A percentile compares a stretch with the other conserved stretches of the same genome.
Evolutionary conservation across 2,113 vertebrate species (phyloP).

Genomic region (Paratilapia polleni): DNA sequence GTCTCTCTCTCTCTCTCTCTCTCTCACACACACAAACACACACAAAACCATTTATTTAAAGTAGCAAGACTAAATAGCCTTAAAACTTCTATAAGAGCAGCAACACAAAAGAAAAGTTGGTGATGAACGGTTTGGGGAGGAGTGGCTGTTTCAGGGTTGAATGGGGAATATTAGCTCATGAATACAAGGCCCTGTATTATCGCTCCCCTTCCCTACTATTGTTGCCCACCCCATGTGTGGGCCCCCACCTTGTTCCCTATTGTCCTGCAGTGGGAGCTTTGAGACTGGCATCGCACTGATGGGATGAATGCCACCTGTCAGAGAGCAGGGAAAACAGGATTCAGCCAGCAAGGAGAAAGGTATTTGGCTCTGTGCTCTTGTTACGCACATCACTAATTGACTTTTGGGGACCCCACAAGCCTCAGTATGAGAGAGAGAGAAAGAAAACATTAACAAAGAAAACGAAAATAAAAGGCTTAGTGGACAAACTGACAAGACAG

Average conservation of each 20-base stretch:
- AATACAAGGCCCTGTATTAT: slow-evolving; percentile 87
- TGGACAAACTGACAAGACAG: neutral
- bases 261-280: slow-evolving; percentile 30
- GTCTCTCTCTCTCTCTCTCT: too few relatives aligned
- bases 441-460: neutral
- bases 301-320: slow-evolving; percentile 65
- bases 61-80: neutral
- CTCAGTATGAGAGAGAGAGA: neutral
- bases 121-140: slow-evolving; percentile 47
- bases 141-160: slow-evolving; percentile 62
- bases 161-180: slow-evolving; percentile 81
- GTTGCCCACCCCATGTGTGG: neutral
- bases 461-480: neutral
- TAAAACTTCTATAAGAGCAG: slow-evolving; percentile 73
- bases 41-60: neutral
- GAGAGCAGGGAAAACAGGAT: slow-evolving; percentile 3
- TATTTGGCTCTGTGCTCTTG: slow-evolving; percentile 20
- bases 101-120: slow-evolving; percentile 18
- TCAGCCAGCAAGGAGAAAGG: slow-evolving; percentile 31
- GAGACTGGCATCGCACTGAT: slow-evolving; percentile 3
- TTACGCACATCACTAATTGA: slow-evolving; percentile 46
- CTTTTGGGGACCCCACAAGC: slow-evolving; percentile 21
- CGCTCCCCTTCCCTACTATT: neutral
- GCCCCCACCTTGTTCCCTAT: slow-evolving; percentile 1
- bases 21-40: neutral